Evolutionary conservation across 1,140 invertebrate genomes (phyloP).

Genomic region (Drosophila kohkoa): DNA sequence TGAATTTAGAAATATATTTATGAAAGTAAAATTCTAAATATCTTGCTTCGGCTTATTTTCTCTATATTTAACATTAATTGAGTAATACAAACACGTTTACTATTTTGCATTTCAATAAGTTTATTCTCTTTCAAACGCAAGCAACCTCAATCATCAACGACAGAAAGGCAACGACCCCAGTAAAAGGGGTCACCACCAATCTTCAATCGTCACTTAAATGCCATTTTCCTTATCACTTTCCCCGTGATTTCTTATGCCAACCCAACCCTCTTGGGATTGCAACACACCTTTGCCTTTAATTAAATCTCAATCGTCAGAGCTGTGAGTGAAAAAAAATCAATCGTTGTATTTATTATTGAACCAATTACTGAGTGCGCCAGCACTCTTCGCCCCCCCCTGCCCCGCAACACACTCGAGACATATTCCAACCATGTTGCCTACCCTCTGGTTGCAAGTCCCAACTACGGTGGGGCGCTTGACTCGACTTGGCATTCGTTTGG

Average conservation of each 20-base stretch:
- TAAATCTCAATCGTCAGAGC: constrained; percentile 54
- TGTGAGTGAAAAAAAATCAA: constrained; percentile 59
- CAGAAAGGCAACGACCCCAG: constrained; percentile 22
- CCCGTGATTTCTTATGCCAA: constrained; percentile 27
- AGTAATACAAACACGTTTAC: background rate
- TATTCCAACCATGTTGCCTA: background rate
- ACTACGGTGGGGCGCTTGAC: constrained; percentile 46
- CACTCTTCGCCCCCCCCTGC: constrained; percentile 18
- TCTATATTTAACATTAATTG: background rate
- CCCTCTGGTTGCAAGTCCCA: constrained; percentile 9
- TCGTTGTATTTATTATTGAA: constrained; percentile 76
- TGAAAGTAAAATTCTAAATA: too few species aligned
- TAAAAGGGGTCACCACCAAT: constrained; percentile 22
- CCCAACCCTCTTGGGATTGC: background rate
- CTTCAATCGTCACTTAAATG: constrained; percentile 20
- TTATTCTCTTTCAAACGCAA: background rate
- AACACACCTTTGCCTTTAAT: constrained; percentile 63
- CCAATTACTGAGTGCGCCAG: constrained; percentile 64
- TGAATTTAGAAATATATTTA: background rate
- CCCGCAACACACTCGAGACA: constrained; percentile 40
- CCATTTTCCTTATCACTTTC: constrained; percentile 24
- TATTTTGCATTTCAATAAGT: background rate
- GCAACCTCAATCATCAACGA: background rate
- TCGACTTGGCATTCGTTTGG: constrained; percentile 67
- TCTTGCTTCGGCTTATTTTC: too few species aligned